These are phyloP conservation scores for Epinotia brunnichana DNA, from an alignment of 2,888 invertebrate species.

Conservation along the genomic window DNA sequence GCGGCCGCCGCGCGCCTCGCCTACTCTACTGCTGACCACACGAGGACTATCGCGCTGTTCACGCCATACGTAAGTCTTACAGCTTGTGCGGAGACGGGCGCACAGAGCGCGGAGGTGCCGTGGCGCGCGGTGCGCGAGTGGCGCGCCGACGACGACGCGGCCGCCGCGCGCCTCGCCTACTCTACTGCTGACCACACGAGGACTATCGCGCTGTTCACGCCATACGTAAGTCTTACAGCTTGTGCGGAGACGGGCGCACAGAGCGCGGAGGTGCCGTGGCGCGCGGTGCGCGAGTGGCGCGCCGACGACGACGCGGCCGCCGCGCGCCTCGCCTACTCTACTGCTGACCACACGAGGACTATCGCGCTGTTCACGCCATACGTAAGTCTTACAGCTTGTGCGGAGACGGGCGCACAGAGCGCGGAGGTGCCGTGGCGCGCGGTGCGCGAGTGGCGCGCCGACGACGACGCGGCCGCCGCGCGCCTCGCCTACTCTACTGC, in stretches of 20 bases:
- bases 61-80: slow-evolving; percentile 76
- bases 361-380: slow-evolving; percentile 51
- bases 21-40: background rate
- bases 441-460: too few species aligned
- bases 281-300: too few species aligned
- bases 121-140: slow-evolving; percentile 94
- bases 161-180: slow-evolving; percentile 95
- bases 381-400: too few species aligned
- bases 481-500: too few species aligned
- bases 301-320: too few species aligned
- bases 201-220: slow-evolving; percentile 66
- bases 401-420: too few species aligned
- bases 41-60: slow-evolving; percentile 50
- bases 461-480: too few species aligned
- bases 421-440: too few species aligned
- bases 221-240: slow-evolving; percentile 34
- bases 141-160: slow-evolving; percentile 96
- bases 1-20: too few species aligned
- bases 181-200: slow-evolving; percentile 62
- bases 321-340: too few species aligned
- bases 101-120: slow-evolving; percentile 90
- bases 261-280: too few species aligned
- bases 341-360: background rate
- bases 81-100: slow-evolving; percentile 87
- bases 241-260: too few species aligned